A percentile compares a stretch with the other conserved stretches of the same genome.
Conservation (phyloP, 2,888 invertebrate genomes). For the Amphiduros pacificus region DNA sequence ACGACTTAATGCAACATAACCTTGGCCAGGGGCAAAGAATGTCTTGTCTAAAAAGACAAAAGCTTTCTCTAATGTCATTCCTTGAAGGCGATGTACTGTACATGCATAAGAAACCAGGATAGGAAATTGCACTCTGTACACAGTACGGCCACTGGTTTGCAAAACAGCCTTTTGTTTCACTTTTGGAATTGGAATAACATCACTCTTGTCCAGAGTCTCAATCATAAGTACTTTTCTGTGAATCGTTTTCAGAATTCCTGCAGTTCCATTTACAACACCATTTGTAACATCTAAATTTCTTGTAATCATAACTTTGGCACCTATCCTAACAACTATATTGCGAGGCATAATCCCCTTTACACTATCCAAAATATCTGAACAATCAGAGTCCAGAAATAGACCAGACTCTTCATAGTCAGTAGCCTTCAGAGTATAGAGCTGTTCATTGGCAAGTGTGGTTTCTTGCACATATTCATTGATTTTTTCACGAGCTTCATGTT, state of each 20-base stretch:
- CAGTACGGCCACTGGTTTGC: not conserved
- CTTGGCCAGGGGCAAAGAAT: conserved; percentile 5
- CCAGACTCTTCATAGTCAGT: not conserved
- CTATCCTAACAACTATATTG: not conserved
- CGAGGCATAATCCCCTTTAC: not conserved
- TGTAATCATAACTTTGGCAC: not conserved
- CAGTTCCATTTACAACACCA: conserved; percentile 5
- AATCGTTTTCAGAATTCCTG: not conserved
- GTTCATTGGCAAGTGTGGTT: not conserved
- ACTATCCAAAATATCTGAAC: not conserved
- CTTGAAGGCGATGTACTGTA: conserved; percentile 1
- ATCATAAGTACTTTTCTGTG: not conserved
- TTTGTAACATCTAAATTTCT: not conserved
- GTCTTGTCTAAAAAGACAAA: not conserved
- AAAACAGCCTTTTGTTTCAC: not conserved
- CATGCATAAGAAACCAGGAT: conserved; percentile 1
- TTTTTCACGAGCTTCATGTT: not conserved
- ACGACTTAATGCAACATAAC: too few species aligned
- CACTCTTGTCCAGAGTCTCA: too few species aligned
- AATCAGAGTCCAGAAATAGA: not conserved
- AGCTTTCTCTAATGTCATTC: not conserved
- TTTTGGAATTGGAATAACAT: too few species aligned
- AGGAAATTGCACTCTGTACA: conserved; percentile 1
- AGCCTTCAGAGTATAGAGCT: not conserved
- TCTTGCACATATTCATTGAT: not conserved